Conservation (phyloP, 2,113 vertebrate genomes). For the Perognathus longimembris region DNA sequence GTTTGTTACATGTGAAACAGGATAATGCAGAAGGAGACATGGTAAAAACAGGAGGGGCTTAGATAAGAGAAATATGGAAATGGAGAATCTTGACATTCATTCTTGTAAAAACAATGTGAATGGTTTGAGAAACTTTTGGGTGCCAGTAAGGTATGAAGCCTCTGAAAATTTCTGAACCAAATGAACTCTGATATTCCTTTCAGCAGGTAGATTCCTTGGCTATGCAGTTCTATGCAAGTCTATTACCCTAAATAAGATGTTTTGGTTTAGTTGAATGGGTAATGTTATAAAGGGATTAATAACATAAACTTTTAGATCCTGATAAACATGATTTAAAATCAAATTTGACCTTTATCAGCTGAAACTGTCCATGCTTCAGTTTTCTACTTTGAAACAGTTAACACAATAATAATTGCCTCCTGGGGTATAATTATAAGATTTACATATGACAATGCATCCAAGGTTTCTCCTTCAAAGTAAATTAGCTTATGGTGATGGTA, state of each 20-base stretch:
- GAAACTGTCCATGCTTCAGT: not conserved
- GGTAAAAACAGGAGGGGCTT: not conserved
- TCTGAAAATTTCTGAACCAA: not conserved
- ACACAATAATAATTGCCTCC: not conserved
- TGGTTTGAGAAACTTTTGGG: not conserved
- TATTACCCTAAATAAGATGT: not conserved
- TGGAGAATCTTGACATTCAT: not conserved
- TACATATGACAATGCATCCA: not conserved
- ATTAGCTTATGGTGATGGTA: not conserved
- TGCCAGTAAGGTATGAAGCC: too few species aligned
- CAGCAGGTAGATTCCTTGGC: not conserved
- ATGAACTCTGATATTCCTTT: not conserved
- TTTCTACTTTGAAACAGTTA: conserved; percentile 45
- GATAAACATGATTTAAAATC: not conserved
- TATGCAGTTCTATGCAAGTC: not conserved
- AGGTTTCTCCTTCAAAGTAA: not conserved
- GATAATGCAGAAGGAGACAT: not conserved
- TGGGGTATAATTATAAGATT: not conserved
- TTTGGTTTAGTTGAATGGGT: not conserved
- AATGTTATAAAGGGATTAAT: not conserved
- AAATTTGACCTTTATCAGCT: conserved; percentile 8
- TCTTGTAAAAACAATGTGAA: not conserved
- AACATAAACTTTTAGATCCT: not conserved
- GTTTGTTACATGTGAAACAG: not conserved
- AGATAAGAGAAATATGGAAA: conserved; percentile 23